Evolutionary conservation across 2,888 invertebrate genomes (phyloP).

Genomic region (Agrotis puta): DNA sequence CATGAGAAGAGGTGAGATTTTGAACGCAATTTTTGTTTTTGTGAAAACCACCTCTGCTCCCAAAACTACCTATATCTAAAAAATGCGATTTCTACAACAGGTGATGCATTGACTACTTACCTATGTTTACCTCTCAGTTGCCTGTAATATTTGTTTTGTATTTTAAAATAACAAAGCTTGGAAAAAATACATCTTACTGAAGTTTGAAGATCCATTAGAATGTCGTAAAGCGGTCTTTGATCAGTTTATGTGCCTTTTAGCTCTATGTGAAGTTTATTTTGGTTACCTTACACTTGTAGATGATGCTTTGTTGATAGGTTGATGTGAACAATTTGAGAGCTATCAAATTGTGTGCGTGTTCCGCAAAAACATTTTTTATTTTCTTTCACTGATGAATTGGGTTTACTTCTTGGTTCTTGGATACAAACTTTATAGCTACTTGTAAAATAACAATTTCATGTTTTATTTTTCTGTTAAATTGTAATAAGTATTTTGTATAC

Average conservation of each 20-base stretch:
- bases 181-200: slow-evolving; percentile 45
- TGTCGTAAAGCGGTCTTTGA: slow-evolving; percentile 61
- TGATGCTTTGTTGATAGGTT: slow-evolving; percentile 35
- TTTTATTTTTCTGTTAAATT: too few relatives aligned
- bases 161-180: slow-evolving; percentile 42
- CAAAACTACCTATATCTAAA: background rate
- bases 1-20: background rate
- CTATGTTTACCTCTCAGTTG: slow-evolving; percentile 19
- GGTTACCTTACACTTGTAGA: slow-evolving; percentile 30
- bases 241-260: slow-evolving; percentile 59
- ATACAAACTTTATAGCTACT: too few relatives aligned
- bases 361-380: background rate
- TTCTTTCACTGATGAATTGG: background rate
- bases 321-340: slow-evolving; percentile 19
- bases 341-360: slow-evolving; percentile 12
- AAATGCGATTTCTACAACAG: background rate
- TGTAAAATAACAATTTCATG: too few relatives aligned
- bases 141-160: slow-evolving; percentile 46
- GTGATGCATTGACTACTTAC: slow-evolving; percentile 4
- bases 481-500: too few relatives aligned
- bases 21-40: background rate
- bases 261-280: slow-evolving; percentile 57
- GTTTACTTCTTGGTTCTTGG: background rate
- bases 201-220: slow-evolving; percentile 55
- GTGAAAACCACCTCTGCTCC: background rate